These are phyloP conservation scores for Plumapathes pennacea DNA, from an alignment of 92 coral and sea anemone species.

Conservation along the genomic window DNA sequence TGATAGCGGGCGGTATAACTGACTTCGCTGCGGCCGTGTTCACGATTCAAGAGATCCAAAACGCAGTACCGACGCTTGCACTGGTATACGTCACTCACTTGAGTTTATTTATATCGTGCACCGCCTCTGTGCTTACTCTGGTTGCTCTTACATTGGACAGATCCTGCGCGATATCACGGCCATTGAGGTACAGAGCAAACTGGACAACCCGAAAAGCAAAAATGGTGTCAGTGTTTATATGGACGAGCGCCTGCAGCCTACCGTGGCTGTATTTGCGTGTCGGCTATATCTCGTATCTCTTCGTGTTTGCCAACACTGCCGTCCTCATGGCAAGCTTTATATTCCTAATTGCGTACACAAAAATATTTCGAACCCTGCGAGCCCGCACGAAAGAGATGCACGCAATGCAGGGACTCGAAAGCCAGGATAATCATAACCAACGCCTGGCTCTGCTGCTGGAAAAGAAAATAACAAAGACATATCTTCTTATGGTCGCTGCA, in stretches of 20 bases:
- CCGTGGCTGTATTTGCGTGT: conserved; percentile 70
- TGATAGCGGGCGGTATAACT: conserved; percentile 33
- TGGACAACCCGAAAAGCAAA: conserved; percentile 29
- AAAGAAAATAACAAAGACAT: conserved; percentile 56
- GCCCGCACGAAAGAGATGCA: too few species aligned
- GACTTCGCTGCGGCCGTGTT: conserved; percentile 15
- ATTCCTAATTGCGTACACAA: conserved; percentile 52
- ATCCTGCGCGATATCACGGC: conserved; percentile 51
- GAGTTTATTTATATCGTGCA: conserved; percentile 36
- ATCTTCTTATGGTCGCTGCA: conserved; percentile 52
- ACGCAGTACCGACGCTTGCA: background rate
- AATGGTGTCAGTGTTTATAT: conserved; percentile 34
- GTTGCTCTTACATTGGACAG: conserved; percentile 35
- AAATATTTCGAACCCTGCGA: conserved; percentile 44
- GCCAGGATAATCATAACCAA: too few species aligned
- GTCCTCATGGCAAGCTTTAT: conserved; percentile 47
- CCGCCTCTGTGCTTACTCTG: conserved; percentile 34
- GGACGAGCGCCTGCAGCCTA: conserved; percentile 54
- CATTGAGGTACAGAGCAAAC: conserved; percentile 61
- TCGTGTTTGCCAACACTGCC: conserved; percentile 86
- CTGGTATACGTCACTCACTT: conserved; percentile 9
- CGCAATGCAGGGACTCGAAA: too few species aligned
- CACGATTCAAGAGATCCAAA: conserved; percentile 7
- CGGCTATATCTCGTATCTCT: conserved; percentile 63
- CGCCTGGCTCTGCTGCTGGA: conserved; percentile 50